These are phyloP conservation scores for Lepus townsendii DNA, from an alignment of 2,797 vertebrate species.

Conservation along the genomic window DNA sequence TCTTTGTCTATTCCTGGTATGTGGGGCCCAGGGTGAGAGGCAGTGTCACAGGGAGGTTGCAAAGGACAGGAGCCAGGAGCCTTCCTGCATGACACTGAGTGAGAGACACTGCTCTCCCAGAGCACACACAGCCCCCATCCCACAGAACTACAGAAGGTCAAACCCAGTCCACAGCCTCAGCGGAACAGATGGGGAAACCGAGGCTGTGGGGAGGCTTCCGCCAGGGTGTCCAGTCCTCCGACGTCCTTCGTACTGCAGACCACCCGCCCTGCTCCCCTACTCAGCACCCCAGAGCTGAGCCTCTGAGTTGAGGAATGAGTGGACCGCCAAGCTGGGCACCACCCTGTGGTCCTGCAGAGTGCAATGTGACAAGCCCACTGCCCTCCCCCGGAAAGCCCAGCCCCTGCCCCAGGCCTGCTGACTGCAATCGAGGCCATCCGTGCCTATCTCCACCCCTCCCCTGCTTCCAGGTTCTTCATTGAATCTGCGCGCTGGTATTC, in stretches of 20 bases:
- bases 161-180: background rate
- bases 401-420: background rate
- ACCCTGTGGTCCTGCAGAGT: background rate
- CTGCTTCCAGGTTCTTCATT: slow-evolving; percentile 83
- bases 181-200: background rate
- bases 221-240: background rate
- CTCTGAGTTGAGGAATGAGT: background rate
- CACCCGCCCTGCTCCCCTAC: background rate
- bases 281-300: background rate
- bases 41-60: background rate
- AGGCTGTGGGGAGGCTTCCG: background rate
- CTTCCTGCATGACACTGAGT: too few species aligned
- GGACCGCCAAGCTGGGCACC: background rate
- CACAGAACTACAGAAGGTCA: background rate
- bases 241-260: background rate
- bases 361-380: background rate
- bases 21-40: slow-evolving; percentile 60
- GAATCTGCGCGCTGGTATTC: slow-evolving; percentile 87
- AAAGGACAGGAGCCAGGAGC: background rate
- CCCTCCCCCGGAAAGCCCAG: background rate
- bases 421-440: background rate
- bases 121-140: background rate
- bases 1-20: slow-evolving; percentile 94
- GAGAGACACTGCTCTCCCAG: too few species aligned
- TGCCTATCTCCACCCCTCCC: background rate